Base-by-base conservation (phyloP, 2,888 invertebrate species). In the Parnassius glacialis region DNA sequence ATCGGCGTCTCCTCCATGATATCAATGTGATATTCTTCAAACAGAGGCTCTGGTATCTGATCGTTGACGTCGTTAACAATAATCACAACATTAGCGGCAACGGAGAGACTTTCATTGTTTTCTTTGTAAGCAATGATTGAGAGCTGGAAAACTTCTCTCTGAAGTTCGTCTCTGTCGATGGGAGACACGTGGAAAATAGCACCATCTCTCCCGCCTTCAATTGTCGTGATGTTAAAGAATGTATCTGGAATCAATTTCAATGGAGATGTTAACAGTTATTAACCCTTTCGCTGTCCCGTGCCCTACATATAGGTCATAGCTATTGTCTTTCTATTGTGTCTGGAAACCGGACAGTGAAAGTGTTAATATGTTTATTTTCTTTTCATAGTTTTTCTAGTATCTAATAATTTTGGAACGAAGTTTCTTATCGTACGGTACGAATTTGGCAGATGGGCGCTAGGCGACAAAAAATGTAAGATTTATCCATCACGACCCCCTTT, bases 21-120 rank as follows among this genome's bases (percentile, higher is more conserved):
- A 1, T 69, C 64, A 7, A 93, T 78, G 9, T 56, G 62, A 64
- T 89, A 86, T 7, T 79, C 80, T 0, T 69, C 25, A 0, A 83
- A 73, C 12, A 85, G 71, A 0, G 94, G 92, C 68, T 74, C 71
- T 0, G 96, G 96, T 12, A 72, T 74, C 73, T 95, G 93, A 75
- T 96, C 95, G 75, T 96, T 96, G 42, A 94, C 84, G 67, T 92
- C 92, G 55, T 92, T 83, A 1, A 92, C 85, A 61, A 93, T 92
- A 57, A 93, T 85, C 12, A 88, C 87, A 0, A 92, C 81, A 1
- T 75, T 68, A 10, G 83, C 75, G 1, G 69, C 68, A 0, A 85
- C 86, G 10, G 73, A 74, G 67, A 83, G 88, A 0, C 79, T 71
- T 25, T 72, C 73, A 65, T 84, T 83, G 62, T 83, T 81, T 41